Conservation (phyloP, 2,113 vertebrate species). For the Brachypodius melanocephalos region DNA sequence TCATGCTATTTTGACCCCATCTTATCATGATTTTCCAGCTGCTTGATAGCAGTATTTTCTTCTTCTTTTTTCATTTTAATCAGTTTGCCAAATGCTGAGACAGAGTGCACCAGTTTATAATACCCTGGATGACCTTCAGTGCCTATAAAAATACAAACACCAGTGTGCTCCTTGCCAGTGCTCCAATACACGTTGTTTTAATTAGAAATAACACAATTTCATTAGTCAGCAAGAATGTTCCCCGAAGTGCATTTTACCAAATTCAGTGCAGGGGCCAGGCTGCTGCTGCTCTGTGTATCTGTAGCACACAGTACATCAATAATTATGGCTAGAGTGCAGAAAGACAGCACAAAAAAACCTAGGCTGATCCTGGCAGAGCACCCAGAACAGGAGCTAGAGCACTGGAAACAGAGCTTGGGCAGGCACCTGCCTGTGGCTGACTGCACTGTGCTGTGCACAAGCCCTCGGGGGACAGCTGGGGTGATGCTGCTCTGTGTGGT, state of each 20-base stretch:
- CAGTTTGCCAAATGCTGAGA: neutral
- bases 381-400: neutral
- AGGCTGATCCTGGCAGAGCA: neutral
- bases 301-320: neutral
- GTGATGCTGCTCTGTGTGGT: neutral
- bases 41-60: neutral
- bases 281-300: neutral
- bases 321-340: neutral
- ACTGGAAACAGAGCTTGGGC: neutral
- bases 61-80: neutral
- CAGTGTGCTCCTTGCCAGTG: neutral
- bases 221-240: neutral
- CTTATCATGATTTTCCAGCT: constrained; percentile 18
- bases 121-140: neutral
- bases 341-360: neutral
- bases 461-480: fast-evolving
- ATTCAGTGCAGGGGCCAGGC: neutral
- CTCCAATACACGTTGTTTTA: neutral
- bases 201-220: neutral
- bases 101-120: neutral
- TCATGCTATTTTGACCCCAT: neutral
- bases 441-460: neutral
- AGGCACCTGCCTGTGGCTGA: neutral
- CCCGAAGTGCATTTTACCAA: neutral
- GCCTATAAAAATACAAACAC: neutral